Evolutionary conservation across 1,140 invertebrate genomes (phyloP), one percentile per base, ranked within the genome.

Genomic region (Nautilus pompilius): DNA sequence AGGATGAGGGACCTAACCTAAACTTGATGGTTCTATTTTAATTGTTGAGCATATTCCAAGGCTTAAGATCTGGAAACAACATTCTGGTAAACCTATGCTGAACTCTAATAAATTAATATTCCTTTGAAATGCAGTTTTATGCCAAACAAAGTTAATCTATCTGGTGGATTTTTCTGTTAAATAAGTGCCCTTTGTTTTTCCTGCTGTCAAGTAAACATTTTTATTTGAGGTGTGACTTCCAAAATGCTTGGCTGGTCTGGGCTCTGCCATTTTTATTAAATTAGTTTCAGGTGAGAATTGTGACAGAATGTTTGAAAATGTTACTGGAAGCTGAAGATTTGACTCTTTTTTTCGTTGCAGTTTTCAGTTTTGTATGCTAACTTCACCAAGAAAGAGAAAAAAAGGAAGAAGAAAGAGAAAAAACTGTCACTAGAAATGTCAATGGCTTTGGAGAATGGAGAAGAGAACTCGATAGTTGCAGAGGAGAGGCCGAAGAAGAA

Each of bases 351-450:
- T 53, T 60, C 60, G 56, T 70, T 69, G 5, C 62, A 81, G 80
- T 78, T 78, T 56, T 32, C 58, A 22, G 71, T 68, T 28, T 68
- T 72, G 20, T 70, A 79, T 36, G 69, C 63, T n/a, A 75, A 81
- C 60, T 28, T 71, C 3, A 58, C 68, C 17, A 80, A 79, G 74
- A 84, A 72, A 62, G 76, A 72, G 49, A 74, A 70, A 60, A 73
- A 79, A 62, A 76, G 61, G 58, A 65, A 68, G 36, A 68, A 68
- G 63, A 68, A 68, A 53, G 49, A 58, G 20, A 63, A 60, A 51
- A 53, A 29, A 36, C 55, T 68, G 48, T 63, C 48, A 53, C 33
- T 53, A 32, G 33, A 48, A 32, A 20, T 17, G 45, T 58, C 34
- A 46, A 46, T 54, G 45, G 49, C 20, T 24, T 15, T 20, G 17